phyloP scores from a whole-genome alignment of 2,113 vertebrate genomes.

The Collichthys lucidus region DNA sequence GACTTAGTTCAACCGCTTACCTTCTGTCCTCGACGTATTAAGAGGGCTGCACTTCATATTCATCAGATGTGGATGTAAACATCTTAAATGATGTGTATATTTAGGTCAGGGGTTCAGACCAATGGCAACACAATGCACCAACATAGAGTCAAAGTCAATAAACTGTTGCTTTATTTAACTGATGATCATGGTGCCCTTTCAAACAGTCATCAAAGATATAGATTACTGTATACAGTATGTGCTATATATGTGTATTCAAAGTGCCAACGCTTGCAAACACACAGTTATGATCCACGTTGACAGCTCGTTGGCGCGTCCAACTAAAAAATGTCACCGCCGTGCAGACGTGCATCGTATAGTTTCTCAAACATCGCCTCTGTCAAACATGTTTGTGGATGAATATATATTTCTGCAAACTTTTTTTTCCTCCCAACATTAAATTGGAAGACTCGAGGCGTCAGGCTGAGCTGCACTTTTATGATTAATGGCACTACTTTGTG shows the following conservation, averaged over 20 bases:
- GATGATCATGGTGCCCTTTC: too few species aligned
- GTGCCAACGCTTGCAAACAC: neutral
- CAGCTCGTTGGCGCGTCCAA: neutral
- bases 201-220: too few species aligned
- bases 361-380: neutral
- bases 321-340: neutral
- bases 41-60: neutral
- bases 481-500: slow-evolving; percentile 60
- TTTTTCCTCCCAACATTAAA: slow-evolving; percentile 20
- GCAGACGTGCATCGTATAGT: neutral
- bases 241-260: too few species aligned
- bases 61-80: neutral
- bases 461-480: slow-evolving; percentile 46
- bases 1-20: neutral
- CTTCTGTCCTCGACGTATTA: too few species aligned
- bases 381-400: slow-evolving; percentile 6
- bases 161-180: too few species aligned
- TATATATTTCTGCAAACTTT: slow-evolving; percentile 43
- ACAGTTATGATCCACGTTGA: neutral
- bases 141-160: neutral
- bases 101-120: neutral
- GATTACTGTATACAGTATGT: too few species aligned
- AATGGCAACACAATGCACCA: neutral
- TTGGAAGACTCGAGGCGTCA: slow-evolving; percentile 10
- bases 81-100: neutral